phyloP scores from a whole-genome alignment of 2,113 vertebrate species.

The Trinectes maculatus region DNA sequence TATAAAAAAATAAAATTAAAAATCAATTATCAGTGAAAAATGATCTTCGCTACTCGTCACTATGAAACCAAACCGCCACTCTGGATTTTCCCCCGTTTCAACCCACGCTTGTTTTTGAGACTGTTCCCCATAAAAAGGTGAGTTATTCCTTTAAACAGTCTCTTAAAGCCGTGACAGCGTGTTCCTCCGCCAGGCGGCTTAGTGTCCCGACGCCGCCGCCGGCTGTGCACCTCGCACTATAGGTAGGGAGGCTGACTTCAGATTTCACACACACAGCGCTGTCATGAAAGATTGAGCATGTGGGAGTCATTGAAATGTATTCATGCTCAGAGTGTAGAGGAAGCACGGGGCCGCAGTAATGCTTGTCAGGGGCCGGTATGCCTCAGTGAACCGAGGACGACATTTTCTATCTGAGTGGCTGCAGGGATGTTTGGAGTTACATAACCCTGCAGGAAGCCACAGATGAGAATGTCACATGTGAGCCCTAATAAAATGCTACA shows the following conservation, averaged over 20 bases:
- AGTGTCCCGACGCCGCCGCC: conserved; percentile 31
- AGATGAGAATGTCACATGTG: conserved; percentile 73
- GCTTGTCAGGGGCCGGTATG: conserved; percentile 75
- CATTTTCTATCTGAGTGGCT: conserved; percentile 81
- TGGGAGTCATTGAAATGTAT: conserved; percentile 79
- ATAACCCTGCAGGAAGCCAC: conserved; percentile 74
- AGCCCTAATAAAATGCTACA: conserved; percentile 67
- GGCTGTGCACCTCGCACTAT: conserved; percentile 51
- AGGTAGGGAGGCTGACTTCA: conserved; percentile 60
- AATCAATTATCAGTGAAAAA: conserved; percentile 8
- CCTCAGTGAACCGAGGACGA: conserved; percentile 78
- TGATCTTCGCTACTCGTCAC: conserved; percentile 8
- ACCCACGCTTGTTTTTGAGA: conserved; percentile 21
- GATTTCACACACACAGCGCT: conserved; percentile 71
- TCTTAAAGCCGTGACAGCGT: conserved; percentile 33
- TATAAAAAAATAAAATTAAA: neutral
- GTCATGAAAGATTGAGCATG: conserved; percentile 77
- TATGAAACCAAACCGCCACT: conserved; percentile 20
- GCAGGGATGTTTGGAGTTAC: conserved; percentile 75
- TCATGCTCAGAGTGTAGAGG: conserved; percentile 75
- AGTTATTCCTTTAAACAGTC: conserved; percentile 31
- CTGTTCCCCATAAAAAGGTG: conserved; percentile 9
- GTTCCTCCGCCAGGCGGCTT: conserved; percentile 50
- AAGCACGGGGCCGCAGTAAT: conserved; percentile 72
- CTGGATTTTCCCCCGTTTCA: conserved; percentile 13